Evolutionary conservation across 2,113 vertebrate genomes (phyloP).

Genomic region (Vombatus ursinus): DNA sequence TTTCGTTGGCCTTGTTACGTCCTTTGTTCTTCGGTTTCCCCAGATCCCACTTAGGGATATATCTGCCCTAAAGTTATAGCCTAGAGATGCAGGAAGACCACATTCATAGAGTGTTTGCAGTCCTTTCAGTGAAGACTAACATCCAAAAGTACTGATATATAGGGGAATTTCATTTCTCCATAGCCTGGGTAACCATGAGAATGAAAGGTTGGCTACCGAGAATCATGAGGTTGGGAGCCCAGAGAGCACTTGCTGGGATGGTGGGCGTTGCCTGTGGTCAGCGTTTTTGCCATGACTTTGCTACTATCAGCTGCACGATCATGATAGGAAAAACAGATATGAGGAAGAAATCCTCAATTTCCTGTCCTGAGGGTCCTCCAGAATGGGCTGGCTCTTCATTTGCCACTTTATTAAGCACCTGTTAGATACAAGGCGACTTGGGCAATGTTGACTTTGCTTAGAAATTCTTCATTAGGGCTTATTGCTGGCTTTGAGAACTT

Average conservation of each 20-base stretch:
- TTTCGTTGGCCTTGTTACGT: rapidly evolving
- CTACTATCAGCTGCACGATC: too few relatives aligned
- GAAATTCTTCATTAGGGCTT: background rate
- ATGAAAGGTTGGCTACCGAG: background rate
- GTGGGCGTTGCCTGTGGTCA: too few relatives aligned
- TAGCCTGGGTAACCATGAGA: background rate
- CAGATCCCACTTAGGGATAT: too few relatives aligned
- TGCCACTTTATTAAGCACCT: too few relatives aligned
- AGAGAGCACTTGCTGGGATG: too few relatives aligned
- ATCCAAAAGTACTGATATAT: background rate
- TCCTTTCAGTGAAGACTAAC: too few relatives aligned
- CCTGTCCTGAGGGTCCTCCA: background rate
- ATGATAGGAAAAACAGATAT: too few relatives aligned
- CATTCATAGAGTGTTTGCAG: background rate
- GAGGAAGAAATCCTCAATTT: too few relatives aligned
- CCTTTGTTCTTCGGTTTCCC: background rate
- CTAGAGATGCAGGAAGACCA: background rate
- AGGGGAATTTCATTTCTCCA: background rate
- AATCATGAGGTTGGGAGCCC: too few relatives aligned
- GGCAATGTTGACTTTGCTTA: background rate
- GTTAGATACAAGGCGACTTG: too few relatives aligned
- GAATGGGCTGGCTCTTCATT: too few relatives aligned
- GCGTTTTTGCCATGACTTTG: background rate
- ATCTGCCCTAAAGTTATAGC: background rate
- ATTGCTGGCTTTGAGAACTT: background rate